Evolutionary conservation across 2,113 vertebrate genomes (phyloP).

Genomic region (Nansenia antarctica): DNA sequence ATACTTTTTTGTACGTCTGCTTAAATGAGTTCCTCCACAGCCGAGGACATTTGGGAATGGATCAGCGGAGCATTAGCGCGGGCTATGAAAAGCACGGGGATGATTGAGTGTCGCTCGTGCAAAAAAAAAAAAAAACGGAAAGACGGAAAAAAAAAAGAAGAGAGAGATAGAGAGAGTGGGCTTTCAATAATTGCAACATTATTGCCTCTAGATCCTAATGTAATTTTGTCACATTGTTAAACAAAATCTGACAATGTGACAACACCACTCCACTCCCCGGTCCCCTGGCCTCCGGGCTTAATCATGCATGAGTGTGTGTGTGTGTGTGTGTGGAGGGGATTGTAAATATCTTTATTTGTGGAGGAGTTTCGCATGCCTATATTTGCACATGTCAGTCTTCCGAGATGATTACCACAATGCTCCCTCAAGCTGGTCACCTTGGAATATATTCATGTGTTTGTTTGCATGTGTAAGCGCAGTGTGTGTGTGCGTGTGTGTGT

Average conservation of each 20-base stretch:
- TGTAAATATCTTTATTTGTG: constrained; percentile 73
- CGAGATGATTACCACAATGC: constrained; percentile 63
- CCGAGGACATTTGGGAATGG: constrained; percentile 77
- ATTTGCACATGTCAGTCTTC: constrained; percentile 74
- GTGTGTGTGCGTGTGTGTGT: constrained; percentile 45
- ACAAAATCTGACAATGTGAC: constrained; percentile 77
- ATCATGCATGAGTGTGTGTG: constrained; percentile 68
- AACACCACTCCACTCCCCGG: constrained; percentile 66
- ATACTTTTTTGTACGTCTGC: constrained; percentile 78
- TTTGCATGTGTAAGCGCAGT: constrained; percentile 19
- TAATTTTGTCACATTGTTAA: constrained; percentile 77
- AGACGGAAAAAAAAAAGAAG: constrained; percentile 7
- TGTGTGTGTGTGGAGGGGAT: constrained; percentile 48
- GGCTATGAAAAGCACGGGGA: constrained; percentile 70
- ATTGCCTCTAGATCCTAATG: constrained; percentile 76
- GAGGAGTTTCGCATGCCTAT: constrained; percentile 44
- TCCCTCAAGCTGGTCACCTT: constrained; percentile 51
- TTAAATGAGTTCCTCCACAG: constrained; percentile 79
- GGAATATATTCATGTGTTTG: constrained; percentile 57
- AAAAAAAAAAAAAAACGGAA: constrained; percentile 6
- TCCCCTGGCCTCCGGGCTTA: constrained; percentile 65
- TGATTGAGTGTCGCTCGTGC: constrained; percentile 67
- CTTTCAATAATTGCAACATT: constrained; percentile 74
- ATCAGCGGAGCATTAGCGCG: constrained; percentile 75
- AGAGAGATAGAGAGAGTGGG: constrained; percentile 35